Percentiles rank a stretch among this genome's conserved stretches.
phyloP scores from a whole-genome alignment of 2,888 invertebrate species.

The Galerucella calmariensis region DNA sequence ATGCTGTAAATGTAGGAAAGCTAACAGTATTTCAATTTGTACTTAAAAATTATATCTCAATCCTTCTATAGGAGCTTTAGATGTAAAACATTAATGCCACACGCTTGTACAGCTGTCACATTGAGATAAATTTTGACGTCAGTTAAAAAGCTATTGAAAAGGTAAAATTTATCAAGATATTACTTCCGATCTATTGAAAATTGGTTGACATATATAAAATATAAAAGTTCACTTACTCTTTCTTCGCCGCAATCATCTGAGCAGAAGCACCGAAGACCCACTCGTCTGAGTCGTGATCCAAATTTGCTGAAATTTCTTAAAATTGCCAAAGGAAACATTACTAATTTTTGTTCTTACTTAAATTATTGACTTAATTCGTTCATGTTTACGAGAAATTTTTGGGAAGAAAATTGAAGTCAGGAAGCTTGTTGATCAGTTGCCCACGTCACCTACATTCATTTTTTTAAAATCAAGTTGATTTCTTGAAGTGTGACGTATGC shows the following conservation, averaged over 20 bases:
- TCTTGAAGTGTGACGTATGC: not conserved
- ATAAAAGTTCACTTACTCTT: conserved; percentile 37
- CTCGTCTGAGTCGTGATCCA: conserved; percentile 42
- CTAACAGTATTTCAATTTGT: too few relatives aligned
- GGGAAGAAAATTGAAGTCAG: conserved; percentile 43
- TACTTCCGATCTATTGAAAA: too few relatives aligned
- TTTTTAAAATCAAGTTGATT: conserved; percentile 2
- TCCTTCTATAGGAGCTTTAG: too few relatives aligned
- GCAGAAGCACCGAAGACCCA: conserved; percentile 41
- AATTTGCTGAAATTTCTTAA: conserved; percentile 46
- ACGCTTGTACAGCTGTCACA: not conserved
- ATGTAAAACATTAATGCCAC: too few relatives aligned
- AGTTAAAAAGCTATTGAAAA: not conserved
- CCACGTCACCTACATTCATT: conserved; percentile 27
- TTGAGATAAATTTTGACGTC: not conserved
- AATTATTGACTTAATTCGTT: not conserved
- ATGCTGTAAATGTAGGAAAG: not conserved
- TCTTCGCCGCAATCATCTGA: conserved; percentile 46
- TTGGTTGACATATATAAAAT: too few relatives aligned
- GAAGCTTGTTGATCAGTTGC: conserved; percentile 46
- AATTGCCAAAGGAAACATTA: conserved; percentile 42
- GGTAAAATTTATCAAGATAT: too few relatives aligned
- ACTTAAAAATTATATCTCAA: too few relatives aligned
- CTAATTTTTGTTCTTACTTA: conserved; percentile 34
- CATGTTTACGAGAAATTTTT: conserved; percentile 52